These are phyloP conservation scores for Acanthiza pusilla DNA, from an alignment of 2,797 vertebrate genomes.

Conservation along the genomic window DNA sequence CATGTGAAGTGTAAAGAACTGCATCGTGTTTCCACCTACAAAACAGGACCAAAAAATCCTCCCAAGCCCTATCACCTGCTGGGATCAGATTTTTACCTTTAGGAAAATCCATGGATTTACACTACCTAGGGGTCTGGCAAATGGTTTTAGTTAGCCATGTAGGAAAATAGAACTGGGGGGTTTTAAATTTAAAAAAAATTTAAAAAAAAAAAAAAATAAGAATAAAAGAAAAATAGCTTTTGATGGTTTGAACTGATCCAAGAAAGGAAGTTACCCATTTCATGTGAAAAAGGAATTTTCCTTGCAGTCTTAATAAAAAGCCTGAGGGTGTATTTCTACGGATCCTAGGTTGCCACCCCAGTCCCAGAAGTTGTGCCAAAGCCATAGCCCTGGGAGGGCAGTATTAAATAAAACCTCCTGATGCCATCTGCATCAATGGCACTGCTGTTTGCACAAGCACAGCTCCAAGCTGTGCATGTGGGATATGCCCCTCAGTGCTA, in stretches of 20 bases:
- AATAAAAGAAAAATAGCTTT: not conserved
- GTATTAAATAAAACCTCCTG: not conserved
- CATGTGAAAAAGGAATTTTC: not conserved
- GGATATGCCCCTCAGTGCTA: not conserved
- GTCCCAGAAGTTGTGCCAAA: not conserved
- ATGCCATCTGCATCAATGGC: not conserved
- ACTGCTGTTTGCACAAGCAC: not conserved
- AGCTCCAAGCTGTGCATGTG: not conserved
- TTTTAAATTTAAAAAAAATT: not conserved
- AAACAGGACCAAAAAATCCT: not conserved
- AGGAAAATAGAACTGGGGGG: not conserved
- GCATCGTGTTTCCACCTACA: not conserved
- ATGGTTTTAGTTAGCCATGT: not conserved
- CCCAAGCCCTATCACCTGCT: not conserved
- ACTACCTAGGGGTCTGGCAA: not conserved
- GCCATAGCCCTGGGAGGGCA: not conserved
- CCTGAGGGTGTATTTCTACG: not conserved
- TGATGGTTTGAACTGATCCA: not conserved
- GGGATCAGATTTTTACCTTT: not conserved
- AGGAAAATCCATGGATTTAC: not conserved
- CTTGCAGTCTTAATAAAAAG: not conserved
- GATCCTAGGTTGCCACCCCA: not conserved
- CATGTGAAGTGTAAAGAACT: not conserved
- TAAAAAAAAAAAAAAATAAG: not conserved
- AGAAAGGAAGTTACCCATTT: not conserved